phyloP scores from a whole-genome alignment of 2,888 invertebrate genomes.

The Macroteleia sp. region DNA sequence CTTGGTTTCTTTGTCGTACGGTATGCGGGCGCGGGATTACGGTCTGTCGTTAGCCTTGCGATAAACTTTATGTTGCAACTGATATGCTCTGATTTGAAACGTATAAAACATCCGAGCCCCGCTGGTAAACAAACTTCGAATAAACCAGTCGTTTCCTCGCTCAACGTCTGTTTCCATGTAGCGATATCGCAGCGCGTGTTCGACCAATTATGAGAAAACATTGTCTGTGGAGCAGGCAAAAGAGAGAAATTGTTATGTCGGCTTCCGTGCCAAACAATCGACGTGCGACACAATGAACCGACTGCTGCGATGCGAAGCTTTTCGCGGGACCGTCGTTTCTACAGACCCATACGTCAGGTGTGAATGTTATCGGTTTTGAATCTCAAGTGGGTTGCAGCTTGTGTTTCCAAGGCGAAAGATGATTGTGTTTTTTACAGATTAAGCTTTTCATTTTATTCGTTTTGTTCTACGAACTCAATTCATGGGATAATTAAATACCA shows the following conservation, averaged over 20 bases:
- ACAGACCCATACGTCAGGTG: slow-evolving; percentile 53
- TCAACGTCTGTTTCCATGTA: slow-evolving; percentile 1
- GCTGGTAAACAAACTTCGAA: background rate
- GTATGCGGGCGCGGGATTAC: slow-evolving; percentile 77
- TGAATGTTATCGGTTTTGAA: slow-evolving; percentile 50
- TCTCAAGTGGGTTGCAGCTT: slow-evolving; percentile 39
- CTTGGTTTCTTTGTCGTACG: slow-evolving; percentile 51
- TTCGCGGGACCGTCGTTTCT: slow-evolving; percentile 52
- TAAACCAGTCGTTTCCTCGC: slow-evolving; percentile 1
- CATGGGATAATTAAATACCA: no score
- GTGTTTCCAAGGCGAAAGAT: slow-evolving; percentile 40
- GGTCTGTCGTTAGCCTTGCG: slow-evolving; percentile 82
- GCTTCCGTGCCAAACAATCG: slow-evolving; percentile 53
- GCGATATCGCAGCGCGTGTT: slow-evolving; percentile 28
- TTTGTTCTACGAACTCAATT: no score
- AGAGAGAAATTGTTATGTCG: slow-evolving; percentile 38
- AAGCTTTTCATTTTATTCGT: slow-evolving; percentile 39
- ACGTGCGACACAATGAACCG: slow-evolving; percentile 47
- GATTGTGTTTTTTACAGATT: slow-evolving; percentile 27
- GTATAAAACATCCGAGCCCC: slow-evolving; percentile 71
- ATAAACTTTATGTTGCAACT: slow-evolving; percentile 80
- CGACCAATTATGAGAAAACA: slow-evolving; percentile 54
- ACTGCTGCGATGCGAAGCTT: slow-evolving; percentile 43
- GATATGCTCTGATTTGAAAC: slow-evolving; percentile 77
- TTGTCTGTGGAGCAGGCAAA: slow-evolving; percentile 25